Conservation (phyloP, 2,797 vertebrate species). For the Pipistrellus kuhlii region DNA sequence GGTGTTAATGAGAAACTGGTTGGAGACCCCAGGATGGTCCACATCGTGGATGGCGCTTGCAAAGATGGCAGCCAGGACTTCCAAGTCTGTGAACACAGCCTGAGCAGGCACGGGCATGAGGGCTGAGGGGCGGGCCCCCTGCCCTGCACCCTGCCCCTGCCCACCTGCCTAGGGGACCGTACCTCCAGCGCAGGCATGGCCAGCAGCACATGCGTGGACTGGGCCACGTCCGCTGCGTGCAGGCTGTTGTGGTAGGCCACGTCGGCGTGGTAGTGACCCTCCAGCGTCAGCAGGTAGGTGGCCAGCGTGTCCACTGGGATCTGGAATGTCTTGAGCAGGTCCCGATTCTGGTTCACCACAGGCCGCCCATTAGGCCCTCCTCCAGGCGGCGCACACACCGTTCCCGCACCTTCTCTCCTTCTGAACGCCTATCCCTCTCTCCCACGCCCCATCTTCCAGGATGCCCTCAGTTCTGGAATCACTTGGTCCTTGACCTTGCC, state of each 20-base stretch:
- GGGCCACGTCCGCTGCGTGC: slow-evolving; percentile 95
- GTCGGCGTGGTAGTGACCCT: slow-evolving; percentile 94
- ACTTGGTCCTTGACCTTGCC: not conserved
- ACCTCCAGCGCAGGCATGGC: slow-evolving; percentile 95
- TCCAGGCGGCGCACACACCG: not conserved
- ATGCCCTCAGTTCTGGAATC: not conserved
- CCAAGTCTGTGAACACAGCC: slow-evolving; percentile 96
- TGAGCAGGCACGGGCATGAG: slow-evolving; percentile 64
- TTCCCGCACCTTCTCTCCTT: not conserved
- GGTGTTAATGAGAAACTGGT: slow-evolving; percentile 98
- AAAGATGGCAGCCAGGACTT: slow-evolving; percentile 95
- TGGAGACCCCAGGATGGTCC: slow-evolving; percentile 96
- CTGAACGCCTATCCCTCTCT: not conserved
- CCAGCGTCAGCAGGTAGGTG: slow-evolving; percentile 95
- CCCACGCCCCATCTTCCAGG: not conserved
- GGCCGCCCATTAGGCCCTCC: not conserved
- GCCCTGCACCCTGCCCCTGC: not conserved
- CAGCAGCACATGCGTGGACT: slow-evolving; percentile 95
- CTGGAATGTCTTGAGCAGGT: slow-evolving; percentile 94
- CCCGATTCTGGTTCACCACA: slow-evolving; percentile 90
- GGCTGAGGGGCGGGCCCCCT: not conserved
- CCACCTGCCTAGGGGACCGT: rapidly evolving
- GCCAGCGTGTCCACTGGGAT: slow-evolving; percentile 93
- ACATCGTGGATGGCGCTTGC: slow-evolving; percentile 96
- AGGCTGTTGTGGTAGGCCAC: slow-evolving; percentile 97